Base-by-base conservation (phyloP, 2,113 vertebrate genomes). In the Corynorhinus townsendii region DNA sequence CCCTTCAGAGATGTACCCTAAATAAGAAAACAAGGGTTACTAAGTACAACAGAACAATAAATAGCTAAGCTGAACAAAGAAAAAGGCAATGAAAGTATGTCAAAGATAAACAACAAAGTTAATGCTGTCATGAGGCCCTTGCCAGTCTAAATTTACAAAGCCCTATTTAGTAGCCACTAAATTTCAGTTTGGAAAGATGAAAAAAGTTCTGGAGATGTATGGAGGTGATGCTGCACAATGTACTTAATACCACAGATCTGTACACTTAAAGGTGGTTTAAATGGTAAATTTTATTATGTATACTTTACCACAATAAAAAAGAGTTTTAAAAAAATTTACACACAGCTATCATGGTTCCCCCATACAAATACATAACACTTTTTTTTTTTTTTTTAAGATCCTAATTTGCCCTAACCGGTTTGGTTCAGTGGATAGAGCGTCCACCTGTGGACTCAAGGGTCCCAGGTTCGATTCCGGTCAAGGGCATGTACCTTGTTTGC, bases 1-100 rank as follows among this genome's bases (percentile, higher is more conserved):
- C 0, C 99, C 99, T 94, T 99, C 99, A 11, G 99, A 97, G 91
- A 95, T 98, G 96, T 99, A 99, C 17, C 99, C 99, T 99, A 97
- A 11, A 4, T 0, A 24, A 94, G 28, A 91, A 94, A 89, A 90
- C 33, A 94, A 89, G 89, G 35, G 47, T 43, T 72, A 12, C 19
- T 96, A 64, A 90, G 75, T 43, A 83, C 20, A 69, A 79, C 11
- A 75, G 47, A 38, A 47, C 12, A 83, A 86, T 47, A 69, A 68
- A 40, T 15, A 79, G 56, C 28, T 40, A 16, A 86, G 6, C 17
- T 47, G n/a, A 93, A 69, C 77, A 91, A 73, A 72, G 43, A 26
- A 56, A 82, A 79, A 22, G 8, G 16, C 4, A 86, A 76, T 35
- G n/a, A 20, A 68, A 45, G 0, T 33, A 35, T 69, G 30, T 83